phyloP scores from a whole-genome alignment of 2,113 vertebrate species.

The Patagioenas fasciata region DNA sequence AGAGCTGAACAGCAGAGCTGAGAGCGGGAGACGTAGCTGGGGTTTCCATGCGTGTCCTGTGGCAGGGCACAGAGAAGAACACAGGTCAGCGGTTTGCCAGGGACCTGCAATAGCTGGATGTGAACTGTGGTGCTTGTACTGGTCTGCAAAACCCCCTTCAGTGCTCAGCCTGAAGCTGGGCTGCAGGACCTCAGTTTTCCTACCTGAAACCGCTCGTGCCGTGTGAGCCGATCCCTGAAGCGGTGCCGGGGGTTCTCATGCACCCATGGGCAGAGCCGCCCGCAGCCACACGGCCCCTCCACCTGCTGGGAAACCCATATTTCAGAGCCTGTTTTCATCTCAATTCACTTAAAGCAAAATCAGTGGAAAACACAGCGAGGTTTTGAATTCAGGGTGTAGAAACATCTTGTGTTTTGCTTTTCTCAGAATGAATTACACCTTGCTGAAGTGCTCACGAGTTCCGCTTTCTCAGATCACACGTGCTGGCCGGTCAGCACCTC shows the following conservation, averaged over 20 bases:
- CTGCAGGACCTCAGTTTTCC: rapidly evolving
- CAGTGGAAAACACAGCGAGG: neutral
- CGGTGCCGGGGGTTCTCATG: rapidly evolving
- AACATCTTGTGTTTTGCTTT: neutral
- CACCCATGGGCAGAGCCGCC: neutral
- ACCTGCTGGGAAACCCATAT: neutral
- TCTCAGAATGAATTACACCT: neutral
- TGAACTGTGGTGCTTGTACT: neutral
- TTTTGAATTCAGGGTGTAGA: neutral
- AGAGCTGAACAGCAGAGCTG: neutral
- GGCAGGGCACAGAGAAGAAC: no score
- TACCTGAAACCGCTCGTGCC: neutral
- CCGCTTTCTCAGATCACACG: neutral
- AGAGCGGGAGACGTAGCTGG: rapidly evolving
- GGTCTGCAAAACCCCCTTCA: rapidly evolving
- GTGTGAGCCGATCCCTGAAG: rapidly evolving
- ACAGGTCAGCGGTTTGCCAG: neutral
- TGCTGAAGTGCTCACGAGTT: rapidly evolving
- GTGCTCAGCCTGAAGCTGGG: neutral
- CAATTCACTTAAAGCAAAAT: neutral
- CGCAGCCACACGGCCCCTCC: neutral
- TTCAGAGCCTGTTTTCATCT: neutral
- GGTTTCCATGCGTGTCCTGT: rapidly evolving
- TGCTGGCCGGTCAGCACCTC: no score
- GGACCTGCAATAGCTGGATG: rapidly evolving